These are phyloP conservation scores for Diachasma alloeum DNA, from an alignment of 1,140 invertebrate genomes.

Conservation along the genomic window DNA sequence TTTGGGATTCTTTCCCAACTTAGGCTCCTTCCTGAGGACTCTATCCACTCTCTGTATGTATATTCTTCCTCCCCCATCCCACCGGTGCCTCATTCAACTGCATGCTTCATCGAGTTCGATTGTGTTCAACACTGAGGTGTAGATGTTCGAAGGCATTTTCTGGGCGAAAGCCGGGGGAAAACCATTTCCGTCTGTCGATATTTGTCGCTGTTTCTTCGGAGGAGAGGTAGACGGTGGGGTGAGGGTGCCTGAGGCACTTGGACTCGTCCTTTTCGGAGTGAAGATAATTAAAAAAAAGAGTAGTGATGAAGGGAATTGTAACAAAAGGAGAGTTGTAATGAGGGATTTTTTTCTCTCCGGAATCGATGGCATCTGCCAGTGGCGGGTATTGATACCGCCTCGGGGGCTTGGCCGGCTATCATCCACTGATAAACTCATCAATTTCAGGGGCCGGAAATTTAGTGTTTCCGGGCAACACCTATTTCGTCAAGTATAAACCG, in stretches of 20 bases:
- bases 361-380: background rate
- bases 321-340: background rate
- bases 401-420: background rate
- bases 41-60: no score
- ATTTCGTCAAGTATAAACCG: background rate
- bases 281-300: background rate
- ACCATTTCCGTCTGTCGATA: constrained; percentile 29
- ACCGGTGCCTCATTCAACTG: no score
- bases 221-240: background rate
- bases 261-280: background rate
- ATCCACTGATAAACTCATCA: constrained; percentile 13
- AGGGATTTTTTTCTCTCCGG: background rate
- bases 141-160: no score
- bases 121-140: background rate
- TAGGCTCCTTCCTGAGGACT: no score
- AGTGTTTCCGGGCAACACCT: background rate
- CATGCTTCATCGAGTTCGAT: constrained; percentile 18
- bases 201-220: background rate
- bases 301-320: background rate
- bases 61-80: no score
- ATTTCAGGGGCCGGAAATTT: constrained; percentile 9
- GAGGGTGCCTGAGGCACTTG: background rate
- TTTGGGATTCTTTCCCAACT: no score
- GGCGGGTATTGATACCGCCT: background rate
- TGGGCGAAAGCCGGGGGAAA: constrained; percentile 3